phyloP scores from a whole-genome alignment of 2,113 vertebrate species.

The Coreoperca whiteheadi region DNA sequence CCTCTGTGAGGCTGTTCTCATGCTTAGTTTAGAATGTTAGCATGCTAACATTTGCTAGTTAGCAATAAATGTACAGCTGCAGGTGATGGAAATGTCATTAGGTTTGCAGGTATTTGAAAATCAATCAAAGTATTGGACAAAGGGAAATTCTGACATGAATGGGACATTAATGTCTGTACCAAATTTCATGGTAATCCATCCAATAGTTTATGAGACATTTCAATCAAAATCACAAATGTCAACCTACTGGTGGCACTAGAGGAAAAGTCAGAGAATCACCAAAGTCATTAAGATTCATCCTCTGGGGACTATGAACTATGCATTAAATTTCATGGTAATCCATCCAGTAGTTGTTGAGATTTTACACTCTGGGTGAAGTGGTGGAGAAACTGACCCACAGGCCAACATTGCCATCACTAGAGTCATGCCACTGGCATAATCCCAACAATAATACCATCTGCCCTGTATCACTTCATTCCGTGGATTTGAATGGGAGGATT shows the following conservation, averaged over 20 bases:
- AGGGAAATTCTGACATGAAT: no score
- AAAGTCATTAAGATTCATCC: not conserved
- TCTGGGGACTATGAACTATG: not conserved
- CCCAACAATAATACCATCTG: not conserved
- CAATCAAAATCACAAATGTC: not conserved
- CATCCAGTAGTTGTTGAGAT: not conserved
- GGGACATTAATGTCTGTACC: no score
- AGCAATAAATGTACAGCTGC: no score
- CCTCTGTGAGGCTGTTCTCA: no score
- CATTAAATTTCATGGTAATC: not conserved
- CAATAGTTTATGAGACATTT: no score
- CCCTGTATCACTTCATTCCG: not conserved
- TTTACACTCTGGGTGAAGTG: not conserved
- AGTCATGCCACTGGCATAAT: not conserved
- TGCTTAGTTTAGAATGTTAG: no score
- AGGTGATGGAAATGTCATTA: no score
- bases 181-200: no score
- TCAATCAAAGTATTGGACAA: no score
- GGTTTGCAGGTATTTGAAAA: no score
- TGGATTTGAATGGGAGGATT: not conserved
- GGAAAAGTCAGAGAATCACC: not conserved
- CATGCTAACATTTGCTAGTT: no score
- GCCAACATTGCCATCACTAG: not conserved
- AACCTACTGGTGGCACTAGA: not conserved
- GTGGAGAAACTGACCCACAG: not conserved